These are phyloP conservation scores for Hydraecia micacea DNA, from an alignment of 2,888 invertebrate species.

Conservation along the genomic window DNA sequence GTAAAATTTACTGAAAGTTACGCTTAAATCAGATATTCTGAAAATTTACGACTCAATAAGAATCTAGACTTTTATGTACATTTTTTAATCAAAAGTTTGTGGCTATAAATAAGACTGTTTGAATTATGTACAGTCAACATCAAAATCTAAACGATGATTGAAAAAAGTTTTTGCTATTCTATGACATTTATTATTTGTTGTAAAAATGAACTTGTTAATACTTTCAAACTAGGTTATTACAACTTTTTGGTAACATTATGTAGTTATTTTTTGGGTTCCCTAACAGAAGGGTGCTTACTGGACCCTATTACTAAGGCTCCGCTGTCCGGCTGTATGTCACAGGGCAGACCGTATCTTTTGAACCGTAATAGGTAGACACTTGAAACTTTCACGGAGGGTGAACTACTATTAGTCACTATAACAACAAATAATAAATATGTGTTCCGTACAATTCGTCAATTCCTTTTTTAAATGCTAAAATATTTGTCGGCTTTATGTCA, in stretches of 20 bases:
- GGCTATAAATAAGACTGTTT: constrained; percentile 17
- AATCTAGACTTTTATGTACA: constrained; percentile 41
- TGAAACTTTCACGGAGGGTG: no score
- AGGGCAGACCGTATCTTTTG: no score
- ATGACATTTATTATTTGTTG: background rate
- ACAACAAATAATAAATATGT: no score
- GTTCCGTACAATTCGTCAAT: no score
- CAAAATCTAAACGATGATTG: constrained; percentile 35
- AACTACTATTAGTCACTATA: no score
- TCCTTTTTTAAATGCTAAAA: background rate
- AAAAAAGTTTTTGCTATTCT: background rate
- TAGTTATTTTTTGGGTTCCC: no score
- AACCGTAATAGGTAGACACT: no score
- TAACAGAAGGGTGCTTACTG: no score
- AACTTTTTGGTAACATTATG: background rate
- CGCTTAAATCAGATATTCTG: constrained; percentile 39
- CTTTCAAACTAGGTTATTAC: background rate
- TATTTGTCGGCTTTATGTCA: background rate
- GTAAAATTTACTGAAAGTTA: constrained; percentile 34
- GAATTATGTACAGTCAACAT: constrained; percentile 22
- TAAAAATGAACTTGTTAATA: background rate
- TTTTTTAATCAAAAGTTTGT: constrained; percentile 46
- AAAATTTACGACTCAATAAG: constrained; percentile 47
- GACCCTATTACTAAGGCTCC: no score
- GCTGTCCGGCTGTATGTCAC: no score